Evolutionary conservation across 2,888 invertebrate species (phyloP).

Genomic region (Cephus sareptanus): DNA sequence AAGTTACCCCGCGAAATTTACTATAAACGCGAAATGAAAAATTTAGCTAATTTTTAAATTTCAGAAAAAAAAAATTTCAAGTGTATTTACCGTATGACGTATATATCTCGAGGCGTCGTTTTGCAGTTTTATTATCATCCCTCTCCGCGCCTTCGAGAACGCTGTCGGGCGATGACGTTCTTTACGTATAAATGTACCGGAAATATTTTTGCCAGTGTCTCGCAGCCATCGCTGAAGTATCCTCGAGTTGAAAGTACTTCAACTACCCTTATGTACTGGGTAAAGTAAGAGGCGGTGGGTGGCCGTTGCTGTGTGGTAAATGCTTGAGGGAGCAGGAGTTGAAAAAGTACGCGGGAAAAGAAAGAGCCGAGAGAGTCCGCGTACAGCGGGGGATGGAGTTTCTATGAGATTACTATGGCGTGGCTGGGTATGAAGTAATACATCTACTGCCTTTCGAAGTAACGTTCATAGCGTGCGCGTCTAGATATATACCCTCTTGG

Average conservation of each 20-base stretch:
- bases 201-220: not conserved
- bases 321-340: not conserved
- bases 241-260: conserved; percentile 22
- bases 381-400: not conserved
- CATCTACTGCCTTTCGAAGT: not conserved
- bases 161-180: not conserved
- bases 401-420: not conserved
- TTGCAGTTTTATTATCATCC: not conserved
- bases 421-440: not conserved
- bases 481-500: not conserved
- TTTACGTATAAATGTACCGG: not conserved
- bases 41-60: not conserved
- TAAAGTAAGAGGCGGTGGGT: conserved; percentile 35
- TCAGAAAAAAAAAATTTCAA: not conserved
- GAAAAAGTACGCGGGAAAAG: not conserved
- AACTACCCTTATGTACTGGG: conserved; percentile 31
- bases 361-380: not conserved
- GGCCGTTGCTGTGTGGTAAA: conserved; percentile 32
- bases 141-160: not conserved
- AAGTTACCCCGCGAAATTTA: not conserved
- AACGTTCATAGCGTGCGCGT: not conserved
- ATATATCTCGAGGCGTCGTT: not conserved
- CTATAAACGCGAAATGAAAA: not conserved
- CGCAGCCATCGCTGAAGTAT: not conserved
- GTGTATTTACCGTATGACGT: not conserved